Evolutionary conservation across 2,113 vertebrate species (phyloP).

Genomic region (Microcebus ravelobensis): DNA sequence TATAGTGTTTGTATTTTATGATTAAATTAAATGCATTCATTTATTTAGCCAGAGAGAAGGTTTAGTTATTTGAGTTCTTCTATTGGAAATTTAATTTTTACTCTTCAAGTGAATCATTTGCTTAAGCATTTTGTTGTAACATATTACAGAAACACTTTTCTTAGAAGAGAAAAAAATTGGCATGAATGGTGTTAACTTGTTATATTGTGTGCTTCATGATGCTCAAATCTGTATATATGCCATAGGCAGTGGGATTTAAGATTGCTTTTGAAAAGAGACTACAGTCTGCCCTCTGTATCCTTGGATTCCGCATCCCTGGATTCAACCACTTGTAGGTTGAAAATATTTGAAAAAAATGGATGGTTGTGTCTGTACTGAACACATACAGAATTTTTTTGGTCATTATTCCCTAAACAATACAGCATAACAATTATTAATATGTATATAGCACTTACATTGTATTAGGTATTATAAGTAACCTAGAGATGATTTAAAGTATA

Average conservation of each 20-base stretch:
- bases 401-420: neutral
- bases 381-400: neutral
- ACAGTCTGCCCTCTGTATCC: neutral
- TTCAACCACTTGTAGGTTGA: neutral
- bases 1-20: neutral
- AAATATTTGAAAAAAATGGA: neutral
- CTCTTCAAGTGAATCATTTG: conserved; percentile 53
- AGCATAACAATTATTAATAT: neutral
- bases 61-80: neutral
- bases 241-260: conserved; percentile 25
- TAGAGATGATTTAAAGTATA: neutral
- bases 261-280: neutral
- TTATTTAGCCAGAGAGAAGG: neutral
- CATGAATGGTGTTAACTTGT: conserved; percentile 39
- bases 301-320: neutral
- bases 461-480: neutral
- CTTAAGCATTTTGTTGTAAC: conserved; percentile 63
- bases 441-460: neutral
- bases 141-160: conserved; percentile 62
- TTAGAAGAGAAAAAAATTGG: conserved; percentile 49
- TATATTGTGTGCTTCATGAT: conserved; percentile 8
- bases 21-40: neutral
- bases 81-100: conserved; percentile 60
- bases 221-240: neutral
- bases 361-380: neutral